These are phyloP conservation scores for Seira ritae DNA, from an alignment of 2,888 invertebrate genomes.

Conservation along the genomic window DNA sequence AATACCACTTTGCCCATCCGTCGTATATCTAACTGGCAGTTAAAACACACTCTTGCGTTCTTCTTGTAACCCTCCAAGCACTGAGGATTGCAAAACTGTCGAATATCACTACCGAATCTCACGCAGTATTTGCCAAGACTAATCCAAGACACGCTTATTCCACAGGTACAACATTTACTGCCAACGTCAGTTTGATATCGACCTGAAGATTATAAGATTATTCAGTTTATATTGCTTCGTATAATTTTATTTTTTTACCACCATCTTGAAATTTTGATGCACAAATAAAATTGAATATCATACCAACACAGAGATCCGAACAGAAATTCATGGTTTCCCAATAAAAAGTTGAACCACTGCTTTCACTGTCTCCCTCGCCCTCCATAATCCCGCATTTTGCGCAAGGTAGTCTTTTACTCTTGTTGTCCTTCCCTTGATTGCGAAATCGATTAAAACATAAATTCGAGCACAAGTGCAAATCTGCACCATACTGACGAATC, in stretches of 20 bases:
- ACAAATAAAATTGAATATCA: constrained; percentile 29
- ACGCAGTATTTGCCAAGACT: constrained; percentile 95
- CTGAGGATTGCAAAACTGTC: constrained; percentile 92
- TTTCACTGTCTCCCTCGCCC: constrained; percentile 52
- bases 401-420: constrained; percentile 64
- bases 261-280: neutral
- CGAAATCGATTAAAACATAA: constrained; percentile 70
- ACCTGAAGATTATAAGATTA: constrained; percentile 74
- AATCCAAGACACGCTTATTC: constrained; percentile 83
- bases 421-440: constrained; percentile 65
- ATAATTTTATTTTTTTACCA: neutral
- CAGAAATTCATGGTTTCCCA: constrained; percentile 98
- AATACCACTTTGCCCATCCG: constrained; percentile 69
- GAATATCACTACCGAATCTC: constrained; percentile 92
- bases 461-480: constrained; percentile 69
- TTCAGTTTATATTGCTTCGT: neutral
- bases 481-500: constrained; percentile 66
- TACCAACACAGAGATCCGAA: constrained; percentile 88
- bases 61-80: constrained; percentile 94
- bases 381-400: constrained; percentile 67
- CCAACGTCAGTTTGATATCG: constrained; percentile 86
- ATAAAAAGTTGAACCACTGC: constrained; percentile 51
- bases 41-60: constrained; percentile 92
- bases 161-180: constrained; percentile 88
- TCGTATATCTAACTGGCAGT: constrained; percentile 92